These are phyloP conservation scores for Lordiphosa clarofinis DNA, from an alignment of 1,140 invertebrate species.

Conservation along the genomic window DNA sequence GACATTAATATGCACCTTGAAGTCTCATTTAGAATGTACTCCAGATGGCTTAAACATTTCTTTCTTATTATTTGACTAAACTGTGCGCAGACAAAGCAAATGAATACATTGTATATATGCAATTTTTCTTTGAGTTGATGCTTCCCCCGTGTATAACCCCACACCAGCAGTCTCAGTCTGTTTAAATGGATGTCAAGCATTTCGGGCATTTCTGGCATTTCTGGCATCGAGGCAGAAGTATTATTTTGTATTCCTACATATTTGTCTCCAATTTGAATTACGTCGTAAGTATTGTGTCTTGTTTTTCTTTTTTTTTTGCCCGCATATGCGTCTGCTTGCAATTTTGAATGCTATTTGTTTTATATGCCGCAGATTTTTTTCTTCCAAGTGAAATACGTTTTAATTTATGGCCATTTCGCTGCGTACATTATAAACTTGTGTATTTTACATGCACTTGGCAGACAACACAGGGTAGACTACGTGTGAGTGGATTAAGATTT, in stretches of 20 bases:
- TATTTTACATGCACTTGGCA: conserved; percentile 73
- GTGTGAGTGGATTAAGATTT: conserved; percentile 23
- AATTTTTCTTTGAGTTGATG: no score
- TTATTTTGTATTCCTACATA: conserved; percentile 20
- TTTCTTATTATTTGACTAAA: no score
- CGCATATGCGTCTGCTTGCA: conserved; percentile 51
- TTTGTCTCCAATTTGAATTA: conserved; percentile 72
- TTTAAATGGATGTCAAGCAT: conserved; percentile 58
- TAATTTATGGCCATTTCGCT: conserved; percentile 61
- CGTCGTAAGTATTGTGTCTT: conserved; percentile 33
- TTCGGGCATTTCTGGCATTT: conserved; percentile 20
- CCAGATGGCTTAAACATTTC: no score
- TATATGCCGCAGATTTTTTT: conserved; percentile 68
- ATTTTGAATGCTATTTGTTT: conserved; percentile 75
- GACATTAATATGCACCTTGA: no score
- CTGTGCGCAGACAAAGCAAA: no score
- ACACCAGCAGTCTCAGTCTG: conserved; percentile 37
- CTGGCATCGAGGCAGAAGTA: conserved; percentile 37
- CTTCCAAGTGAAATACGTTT: conserved; percentile 75
- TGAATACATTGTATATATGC: no score
- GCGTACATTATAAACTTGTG: conserved; percentile 63
- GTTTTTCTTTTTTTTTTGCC: conserved; percentile 1
- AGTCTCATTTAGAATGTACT: no score
- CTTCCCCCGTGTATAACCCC: no score
- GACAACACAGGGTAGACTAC: conserved; percentile 36